Conservation (phyloP, 2,113 vertebrate genomes). For the Plecturocebus donacophilus region DNA sequence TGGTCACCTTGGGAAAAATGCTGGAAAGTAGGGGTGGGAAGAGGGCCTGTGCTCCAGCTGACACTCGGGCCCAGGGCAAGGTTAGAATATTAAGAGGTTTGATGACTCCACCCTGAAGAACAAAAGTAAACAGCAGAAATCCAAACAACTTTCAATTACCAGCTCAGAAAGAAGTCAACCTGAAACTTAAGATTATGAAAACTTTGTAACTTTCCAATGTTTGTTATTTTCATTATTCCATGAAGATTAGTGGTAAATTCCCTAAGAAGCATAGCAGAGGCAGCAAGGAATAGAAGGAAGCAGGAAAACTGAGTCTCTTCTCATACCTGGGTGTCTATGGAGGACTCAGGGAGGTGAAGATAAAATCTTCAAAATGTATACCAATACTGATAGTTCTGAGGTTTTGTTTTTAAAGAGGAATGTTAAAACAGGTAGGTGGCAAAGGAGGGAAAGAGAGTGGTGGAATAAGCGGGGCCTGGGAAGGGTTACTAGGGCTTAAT, state of each 20-base stretch:
- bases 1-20: not conserved
- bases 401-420: not conserved
- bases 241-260: not conserved
- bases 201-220: not conserved
- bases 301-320: not conserved
- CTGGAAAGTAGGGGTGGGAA: not conserved
- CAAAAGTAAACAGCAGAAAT: slow-evolving; percentile 42
- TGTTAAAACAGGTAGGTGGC: not conserved
- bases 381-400: not conserved
- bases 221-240: not conserved
- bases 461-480: not conserved
- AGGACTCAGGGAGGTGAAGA: not conserved
- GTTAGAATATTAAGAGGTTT: slow-evolving; percentile 9
- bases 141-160: not conserved
- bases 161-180: not conserved
- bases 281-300: not conserved
- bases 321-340: not conserved
- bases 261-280: not conserved
- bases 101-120: not conserved
- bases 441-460: not conserved
- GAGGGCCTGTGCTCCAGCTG: not conserved
- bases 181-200: slow-evolving; percentile 3
- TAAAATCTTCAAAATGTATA: not conserved
- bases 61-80: not conserved
- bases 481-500: not conserved